Evolutionary conservation across 2,888 invertebrate species (phyloP), one percentile per base, ranked within the genome.

Genomic region (Diachrysia chrysitis): DNA sequence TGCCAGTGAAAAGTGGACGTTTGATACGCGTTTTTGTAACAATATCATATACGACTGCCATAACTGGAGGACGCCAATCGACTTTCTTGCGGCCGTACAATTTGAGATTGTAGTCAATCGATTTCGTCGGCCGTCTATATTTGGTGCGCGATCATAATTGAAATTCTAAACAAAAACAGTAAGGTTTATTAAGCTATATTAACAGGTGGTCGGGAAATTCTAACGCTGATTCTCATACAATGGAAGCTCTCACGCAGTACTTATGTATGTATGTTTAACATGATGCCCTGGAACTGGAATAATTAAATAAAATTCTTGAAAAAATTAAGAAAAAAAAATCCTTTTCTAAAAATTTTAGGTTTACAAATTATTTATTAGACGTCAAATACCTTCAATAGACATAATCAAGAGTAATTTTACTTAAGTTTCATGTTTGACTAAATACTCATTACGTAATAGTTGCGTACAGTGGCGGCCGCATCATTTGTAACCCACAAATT

Each of bases 21-120:
- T 80, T 84, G 79, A 86, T 87, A 78, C 78, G 77, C 83, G 92
- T 93, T 93, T 93, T 93, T 89, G 87, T 86, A 89, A 92, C 89
- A 92, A 91, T 92, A 91, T 92, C 89, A 90, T 90, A 92, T 88
- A 90, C 87, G 83, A 85, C 84, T 75, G 83, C 90, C 90, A 88
- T 91, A 92, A 90, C 89, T 89, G 90, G 92, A 87, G 79, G 83
- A 86, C 73, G 81, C 80, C 77, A 81, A 87, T 86, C 89, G 82
- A 87, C 93, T 93, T 93, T 93, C 93, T 87, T 91, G 79, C 55
- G 66, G 42, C 67, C 61, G 16, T 63, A 80, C 79, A 79, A 81
- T 80, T 81, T 83, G 69, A 79, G 82, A 77, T 74, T 66, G 70
- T 74, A 46, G 72, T 65, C 60, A 69, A 71, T 72, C 60, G 60